Base-by-base conservation (phyloP, 2,888 invertebrate species). In the Tetragnatha montana region DNA sequence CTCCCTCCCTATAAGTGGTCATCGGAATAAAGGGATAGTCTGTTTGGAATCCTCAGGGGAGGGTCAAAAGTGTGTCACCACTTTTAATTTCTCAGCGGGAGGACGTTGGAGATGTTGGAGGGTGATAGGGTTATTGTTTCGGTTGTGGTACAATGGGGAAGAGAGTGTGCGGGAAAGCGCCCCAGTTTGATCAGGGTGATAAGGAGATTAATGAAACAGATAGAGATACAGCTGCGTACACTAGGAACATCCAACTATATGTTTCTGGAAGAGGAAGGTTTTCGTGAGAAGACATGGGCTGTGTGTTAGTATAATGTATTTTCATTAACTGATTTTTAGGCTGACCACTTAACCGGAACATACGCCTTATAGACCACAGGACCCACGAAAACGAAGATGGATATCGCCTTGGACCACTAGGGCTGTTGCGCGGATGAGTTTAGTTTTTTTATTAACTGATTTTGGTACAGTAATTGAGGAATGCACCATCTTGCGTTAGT, bases 51-150 rank as follows among this genome's bases (percentile, higher is more conserved):
- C 22, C 73, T 12, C 73, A 8, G 74, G 35, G 21, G 76, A 47
- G 19, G n/a, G 50, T 50, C 8, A 19, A 76, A 76, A 76, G 49
- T 76, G 50, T 50, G 76, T 76, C 76, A 76, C 76, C 76, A 76
- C 76, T 76, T 50, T 76, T 47, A n/a, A n/a, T 76, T 76, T 76
- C 76, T 19, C 50, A 76, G 76, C 60, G 60, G n/a, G 50, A 76
- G 50, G 47, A 76, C n/a, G n/a, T n/a, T 71, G n/a, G 49, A 76
- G 22, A 50, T 19, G 50, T 12, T 49, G 50, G 17, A 50, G 17
- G 76, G 21, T 19, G 19, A 71, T 21, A 76, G n/a, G n/a, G 50
- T 49, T 21, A 76, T 76, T 76, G 76, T 76, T 76, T 74, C 74
- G 14, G 35, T 12, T 12, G 17, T 47, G 7, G 47, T 75, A 14